Evolutionary conservation across 2,797 vertebrate species (phyloP).

Genomic region (Gouania willdenowi): DNA sequence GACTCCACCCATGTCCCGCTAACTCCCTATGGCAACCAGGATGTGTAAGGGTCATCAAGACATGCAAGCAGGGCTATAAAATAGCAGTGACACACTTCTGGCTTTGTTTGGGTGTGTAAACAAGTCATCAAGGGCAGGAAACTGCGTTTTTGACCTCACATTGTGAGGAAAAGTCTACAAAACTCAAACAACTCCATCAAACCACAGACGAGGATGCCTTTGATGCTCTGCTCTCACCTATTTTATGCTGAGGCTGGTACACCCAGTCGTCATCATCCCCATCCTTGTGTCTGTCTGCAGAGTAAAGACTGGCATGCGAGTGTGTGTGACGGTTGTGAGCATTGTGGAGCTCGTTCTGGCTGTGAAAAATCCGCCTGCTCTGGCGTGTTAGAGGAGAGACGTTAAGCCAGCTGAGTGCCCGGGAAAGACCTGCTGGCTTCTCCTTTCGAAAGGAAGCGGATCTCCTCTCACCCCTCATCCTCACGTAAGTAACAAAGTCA

Average conservation of each 20-base stretch:
- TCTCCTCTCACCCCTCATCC: slow-evolving; percentile 88
- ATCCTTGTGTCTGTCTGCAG: slow-evolving; percentile 51
- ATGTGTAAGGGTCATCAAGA: slow-evolving; percentile 28
- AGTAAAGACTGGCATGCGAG: slow-evolving; percentile 41
- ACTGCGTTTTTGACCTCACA: no score
- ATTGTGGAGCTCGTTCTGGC: slow-evolving; percentile 83
- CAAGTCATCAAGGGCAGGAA: no score
- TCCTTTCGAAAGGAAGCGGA: slow-evolving; percentile 80
- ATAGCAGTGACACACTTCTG: slow-evolving; percentile 58
- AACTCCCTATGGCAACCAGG: slow-evolving; percentile 26
- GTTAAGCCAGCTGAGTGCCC: slow-evolving; percentile 91
- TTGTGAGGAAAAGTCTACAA: no score
- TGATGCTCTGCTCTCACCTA: slow-evolving; percentile 82
- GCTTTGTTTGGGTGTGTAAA: slow-evolving; percentile 45
- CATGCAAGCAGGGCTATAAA: slow-evolving; percentile 55
- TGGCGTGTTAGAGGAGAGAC: slow-evolving; percentile 87
- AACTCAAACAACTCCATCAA: no score
- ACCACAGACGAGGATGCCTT: no score
- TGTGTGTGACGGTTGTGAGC: slow-evolving; percentile 48
- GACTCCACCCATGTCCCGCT: background rate
- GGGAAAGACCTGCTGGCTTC: slow-evolving; percentile 80
- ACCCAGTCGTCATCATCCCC: slow-evolving; percentile 81
- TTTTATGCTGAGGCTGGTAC: slow-evolving; percentile 83
- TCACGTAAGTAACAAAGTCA: slow-evolving; percentile 29
- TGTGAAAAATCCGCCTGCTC: slow-evolving; percentile 88